Percentiles rank a stretch among this genome's conserved stretches.
Conservation (phyloP, 1,140 invertebrate genomes). For the Popillia japonica region DNA sequence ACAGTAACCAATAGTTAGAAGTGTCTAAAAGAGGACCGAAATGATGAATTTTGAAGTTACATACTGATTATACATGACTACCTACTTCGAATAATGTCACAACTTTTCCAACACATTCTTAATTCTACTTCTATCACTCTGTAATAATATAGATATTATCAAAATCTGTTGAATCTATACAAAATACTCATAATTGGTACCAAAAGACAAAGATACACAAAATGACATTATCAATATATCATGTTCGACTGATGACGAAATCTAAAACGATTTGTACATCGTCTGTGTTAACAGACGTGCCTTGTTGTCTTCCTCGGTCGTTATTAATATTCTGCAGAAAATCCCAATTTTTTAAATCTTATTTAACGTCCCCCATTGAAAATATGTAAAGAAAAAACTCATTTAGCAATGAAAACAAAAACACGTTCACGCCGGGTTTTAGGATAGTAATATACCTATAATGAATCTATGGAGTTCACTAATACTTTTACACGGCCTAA, state of each 20-base stretch:
- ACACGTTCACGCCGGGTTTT: constrained; percentile 1
- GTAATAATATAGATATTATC: not conserved
- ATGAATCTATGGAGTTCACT: not conserved
- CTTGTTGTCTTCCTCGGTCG: constrained; percentile 31
- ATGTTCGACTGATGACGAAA: constrained; percentile 18
- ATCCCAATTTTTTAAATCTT: not conserved
- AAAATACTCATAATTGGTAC: not conserved
- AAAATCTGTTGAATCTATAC: not conserved
- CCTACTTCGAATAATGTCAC: no score
- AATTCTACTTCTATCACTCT: constrained; percentile 5
- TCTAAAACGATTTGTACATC: constrained; percentile 22
- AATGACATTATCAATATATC: not conserved
- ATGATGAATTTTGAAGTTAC: no score
- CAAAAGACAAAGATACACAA: not conserved
- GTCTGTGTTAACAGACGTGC: constrained; percentile 34
- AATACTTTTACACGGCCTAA: constrained; percentile 18
- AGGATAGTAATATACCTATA: not conserved
- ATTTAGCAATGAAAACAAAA: not conserved
- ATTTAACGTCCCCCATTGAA: not conserved
- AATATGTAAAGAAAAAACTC: no score
- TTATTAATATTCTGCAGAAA: not conserved
- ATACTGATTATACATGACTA: no score
- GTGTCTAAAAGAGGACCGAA: no score
- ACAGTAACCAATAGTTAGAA: no score
- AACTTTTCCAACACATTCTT: not conserved